A percentile compares a stretch with the other conserved stretches of the same genome.
These are phyloP conservation scores for Phymorhynchus buccinoides DNA, from an alignment of 1,140 invertebrate species.

Conservation along the genomic window DNA sequence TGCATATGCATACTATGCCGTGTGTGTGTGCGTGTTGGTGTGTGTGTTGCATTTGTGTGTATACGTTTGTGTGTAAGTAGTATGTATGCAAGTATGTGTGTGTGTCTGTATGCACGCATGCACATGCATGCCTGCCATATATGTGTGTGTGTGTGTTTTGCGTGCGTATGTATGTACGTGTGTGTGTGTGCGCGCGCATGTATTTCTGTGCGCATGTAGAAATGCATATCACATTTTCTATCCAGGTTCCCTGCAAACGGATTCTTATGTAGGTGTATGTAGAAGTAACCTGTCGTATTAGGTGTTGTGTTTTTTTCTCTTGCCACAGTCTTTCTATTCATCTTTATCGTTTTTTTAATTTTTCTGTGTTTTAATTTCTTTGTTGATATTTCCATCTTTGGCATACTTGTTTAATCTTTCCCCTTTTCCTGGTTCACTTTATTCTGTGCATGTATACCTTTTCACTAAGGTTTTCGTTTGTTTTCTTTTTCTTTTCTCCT, in stretches of 20 bases:
- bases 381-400: too few relatives aligned
- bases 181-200: slow-evolving; percentile 19
- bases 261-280: neutral
- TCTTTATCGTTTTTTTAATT: too few relatives aligned
- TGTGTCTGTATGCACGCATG: neutral
- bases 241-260: neutral
- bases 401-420: too few relatives aligned
- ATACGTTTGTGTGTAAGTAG: neutral
- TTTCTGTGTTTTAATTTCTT: too few relatives aligned
- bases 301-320: neutral
- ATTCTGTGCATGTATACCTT: too few relatives aligned
- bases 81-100: neutral
- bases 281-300: neutral
- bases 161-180: neutral
- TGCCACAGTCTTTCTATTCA: neutral
- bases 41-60: neutral
- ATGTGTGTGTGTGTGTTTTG: too few relatives aligned
- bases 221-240: neutral
- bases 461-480: too few relatives aligned
- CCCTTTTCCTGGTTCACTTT: too few relatives aligned
- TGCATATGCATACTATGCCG: neutral
- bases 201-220: neutral
- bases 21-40: neutral
- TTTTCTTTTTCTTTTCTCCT: too few relatives aligned
- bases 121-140: too few relatives aligned